Evolutionary conservation across 1,140 invertebrate species (phyloP), one percentile per base, ranked within the genome.

Genomic region (Aricia agestis): DNA sequence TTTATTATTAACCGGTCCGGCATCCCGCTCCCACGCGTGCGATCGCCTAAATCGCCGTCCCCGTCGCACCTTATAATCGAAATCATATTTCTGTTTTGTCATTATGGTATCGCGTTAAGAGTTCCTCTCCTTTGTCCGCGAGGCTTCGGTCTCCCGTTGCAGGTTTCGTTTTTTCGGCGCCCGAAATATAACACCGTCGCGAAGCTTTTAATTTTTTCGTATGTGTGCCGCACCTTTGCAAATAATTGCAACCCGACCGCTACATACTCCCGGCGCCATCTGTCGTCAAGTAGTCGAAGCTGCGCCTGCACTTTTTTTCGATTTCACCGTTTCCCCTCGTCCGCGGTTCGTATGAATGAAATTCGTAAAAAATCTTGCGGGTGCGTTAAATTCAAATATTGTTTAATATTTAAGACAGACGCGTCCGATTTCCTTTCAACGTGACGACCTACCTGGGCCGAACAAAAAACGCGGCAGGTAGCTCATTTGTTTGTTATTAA

Each of bases 31-130:
- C 52, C 80, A 77, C 85, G 61, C 73, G 76, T 69, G 42, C 70
- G 65, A 69, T 67, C 71, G 66, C 19, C 74, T 76, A 77, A 77
- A 82, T 84, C 71, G 71, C 67, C 75, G 74, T 85, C 80, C 71
- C 82, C 70, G 74, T 90, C 81, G 69, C 78, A 83, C 86, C 72
- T 79, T 89, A 89, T 90, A 90, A 91, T 91, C 89, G 87, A 91
- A 90, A 91, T 90, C 82, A 91, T 90, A 90, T 91, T 91, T 91
- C 87, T 91, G 89, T 91, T 89, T 91, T 91, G 89, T 91, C 89
- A 91, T 91, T 91, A 90, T 89, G 82, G 87, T 89, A 87, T 90
- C 86, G 81, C 86, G 78, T 91, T 89, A 83, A 88, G 84, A 88
- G 89, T 88, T 89, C 89, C 86, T 88, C 85, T 89, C 89, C 78